Evolutionary conservation across 2,113 vertebrate genomes (phyloP), one percentile per base, ranked within the genome.

Genomic region (Centrocercus urophasianus): DNA sequence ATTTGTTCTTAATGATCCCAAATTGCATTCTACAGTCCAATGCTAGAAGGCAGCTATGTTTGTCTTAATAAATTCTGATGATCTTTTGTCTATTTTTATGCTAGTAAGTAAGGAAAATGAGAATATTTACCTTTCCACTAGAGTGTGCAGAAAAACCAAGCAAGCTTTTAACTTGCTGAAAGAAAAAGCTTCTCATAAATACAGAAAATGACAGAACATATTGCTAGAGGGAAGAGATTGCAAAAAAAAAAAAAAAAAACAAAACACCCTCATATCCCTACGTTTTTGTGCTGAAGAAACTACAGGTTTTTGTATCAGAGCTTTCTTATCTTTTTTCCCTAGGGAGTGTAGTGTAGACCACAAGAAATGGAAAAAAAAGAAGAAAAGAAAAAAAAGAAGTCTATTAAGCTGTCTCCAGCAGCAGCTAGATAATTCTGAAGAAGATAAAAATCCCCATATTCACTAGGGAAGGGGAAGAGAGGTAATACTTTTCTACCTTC

Each of bases 311-410:
- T 9, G 5, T 89, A 60, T 6, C 3, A 71, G 65, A 83, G 14
- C 3, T 78, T 70, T 25, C 11, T 38, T 36, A 36, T 60, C 10
- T 63, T 63, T 20, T 95, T 89, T 82, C 87, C 54, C 63, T 52
- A 25, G 32, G 52, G 52, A 92, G 86, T 20, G n/a, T n/a, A 52
- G 6, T 28, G 14, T 59, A 89, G 80, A 69, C 42, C 70, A 78
- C 61, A 92, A 88, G 83, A 95, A 92, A 96, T 90, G 48, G 93
- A 63, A 61, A 38, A 40, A 38, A 38, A 40, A 38, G 4, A 38
- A 38, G 9, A 63, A 61, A 38, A 40, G 93, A 63, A 61, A 38
- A 28, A n/a, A 25, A 40, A 47, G 82, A 79, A 43, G 47, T 84
- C 83, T 47, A 79, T 86, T 86, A 87, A 84, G 36, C 21, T 17